These are phyloP conservation scores for Enteromius thamalakanensis DNA, from an alignment of 2,797 vertebrate genomes.

Conservation along the genomic window DNA sequence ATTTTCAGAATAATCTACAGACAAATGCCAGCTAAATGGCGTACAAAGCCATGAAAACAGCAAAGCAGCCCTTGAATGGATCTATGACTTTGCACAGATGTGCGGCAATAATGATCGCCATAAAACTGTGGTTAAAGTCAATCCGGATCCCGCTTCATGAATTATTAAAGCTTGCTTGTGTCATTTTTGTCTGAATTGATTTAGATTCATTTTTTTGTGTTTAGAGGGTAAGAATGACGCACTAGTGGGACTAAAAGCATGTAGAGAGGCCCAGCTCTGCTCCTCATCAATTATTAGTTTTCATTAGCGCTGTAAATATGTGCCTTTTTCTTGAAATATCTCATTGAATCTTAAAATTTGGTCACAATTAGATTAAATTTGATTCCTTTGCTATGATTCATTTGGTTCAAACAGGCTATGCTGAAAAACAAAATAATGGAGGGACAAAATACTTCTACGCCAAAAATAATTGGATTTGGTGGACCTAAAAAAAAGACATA, in stretches of 20 bases:
- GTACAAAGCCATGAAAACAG: constrained; percentile 6
- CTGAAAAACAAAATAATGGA: neutral
- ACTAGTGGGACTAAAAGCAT: constrained; percentile 8
- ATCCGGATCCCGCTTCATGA: constrained; percentile 46
- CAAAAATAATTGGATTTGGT: neutral
- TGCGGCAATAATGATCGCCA: constrained; percentile 16
- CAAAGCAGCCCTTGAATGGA: constrained; percentile 12
- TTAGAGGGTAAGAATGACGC: constrained; percentile 28
- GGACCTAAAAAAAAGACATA: neutral
- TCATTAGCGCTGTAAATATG: neutral
- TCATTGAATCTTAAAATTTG: neutral
- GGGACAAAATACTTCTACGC: neutral
- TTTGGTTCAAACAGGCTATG: neutral
- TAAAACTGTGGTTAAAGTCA: constrained; percentile 36
- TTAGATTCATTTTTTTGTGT: constrained; percentile 22
- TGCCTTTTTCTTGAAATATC: constrained; percentile 17
- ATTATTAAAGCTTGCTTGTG: constrained; percentile 56
- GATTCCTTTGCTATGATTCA: neutral
- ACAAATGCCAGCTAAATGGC: neutral
- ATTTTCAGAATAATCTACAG: constrained; percentile 47
- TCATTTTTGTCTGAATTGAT: constrained; percentile 48
- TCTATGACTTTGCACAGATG: constrained; percentile 33
- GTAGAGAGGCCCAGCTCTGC: neutral
- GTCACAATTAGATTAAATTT: neutral
- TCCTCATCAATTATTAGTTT: constrained; percentile 39